phyloP scores from a whole-genome alignment of 1,140 invertebrate species.

The Paracyclopina nana region DNA sequence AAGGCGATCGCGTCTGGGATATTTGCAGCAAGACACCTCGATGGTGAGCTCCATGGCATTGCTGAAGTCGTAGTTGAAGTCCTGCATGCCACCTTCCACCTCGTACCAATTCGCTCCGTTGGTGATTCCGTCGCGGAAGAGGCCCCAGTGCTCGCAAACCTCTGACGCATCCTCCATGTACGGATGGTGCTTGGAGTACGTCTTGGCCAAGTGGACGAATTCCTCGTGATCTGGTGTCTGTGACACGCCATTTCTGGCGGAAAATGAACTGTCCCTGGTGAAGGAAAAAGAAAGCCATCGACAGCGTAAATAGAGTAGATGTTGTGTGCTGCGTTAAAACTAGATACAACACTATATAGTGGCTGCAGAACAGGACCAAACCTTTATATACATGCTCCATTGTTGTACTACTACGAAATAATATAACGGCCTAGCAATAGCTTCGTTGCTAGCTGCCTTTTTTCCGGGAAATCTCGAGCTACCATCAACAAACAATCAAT shows the following conservation, averaged over 20 bases:
- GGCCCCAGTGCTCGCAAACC: constrained; percentile 50
- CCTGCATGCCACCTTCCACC: constrained; percentile 62
- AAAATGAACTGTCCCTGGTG: too few species aligned
- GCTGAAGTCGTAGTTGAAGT: constrained; percentile 68
- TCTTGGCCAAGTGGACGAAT: constrained; percentile 56
- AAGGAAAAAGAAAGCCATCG: constrained; percentile 28
- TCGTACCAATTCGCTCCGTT: constrained; percentile 72
- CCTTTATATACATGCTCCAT: too few species aligned
- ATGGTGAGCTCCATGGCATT: constrained; percentile 73
- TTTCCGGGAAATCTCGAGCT: too few species aligned
- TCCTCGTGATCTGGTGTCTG: not conserved
- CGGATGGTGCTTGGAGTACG: constrained; percentile 57
- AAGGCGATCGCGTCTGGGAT: constrained; percentile 29
- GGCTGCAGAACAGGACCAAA: too few species aligned
- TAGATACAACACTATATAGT: too few species aligned
- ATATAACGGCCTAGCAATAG: too few species aligned
- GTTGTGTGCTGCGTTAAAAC: too few species aligned
- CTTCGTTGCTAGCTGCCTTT: too few species aligned
- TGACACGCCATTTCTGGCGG: too few species aligned
- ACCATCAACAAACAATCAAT: too few species aligned
- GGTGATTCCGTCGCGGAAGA: constrained; percentile 55
- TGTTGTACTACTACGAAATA: too few species aligned
- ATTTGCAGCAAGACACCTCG: constrained; percentile 64
- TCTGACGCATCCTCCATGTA: constrained; percentile 40
- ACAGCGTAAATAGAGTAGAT: constrained; percentile 23